A percentile compares a stretch with the other conserved stretches of the same genome.
phyloP scores from a whole-genome alignment of 1,140 invertebrate genomes.

The Saccostrea echinata region DNA sequence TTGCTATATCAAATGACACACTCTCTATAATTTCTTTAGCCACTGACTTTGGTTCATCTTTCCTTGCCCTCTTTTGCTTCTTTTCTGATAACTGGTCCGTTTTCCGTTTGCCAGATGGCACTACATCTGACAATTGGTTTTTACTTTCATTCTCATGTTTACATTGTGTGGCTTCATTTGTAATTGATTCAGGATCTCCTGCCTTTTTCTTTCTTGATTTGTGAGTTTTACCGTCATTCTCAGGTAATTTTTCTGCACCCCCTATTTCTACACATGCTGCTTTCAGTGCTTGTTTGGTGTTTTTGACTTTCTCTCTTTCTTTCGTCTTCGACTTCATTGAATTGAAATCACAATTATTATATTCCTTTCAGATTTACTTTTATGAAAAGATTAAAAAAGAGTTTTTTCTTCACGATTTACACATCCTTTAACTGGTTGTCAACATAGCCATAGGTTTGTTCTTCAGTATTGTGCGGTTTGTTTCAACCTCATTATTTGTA shows the following conservation, averaged over 20 bases:
- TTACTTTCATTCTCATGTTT: neutral
- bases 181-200: neutral
- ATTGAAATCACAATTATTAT: neutral
- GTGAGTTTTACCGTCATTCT: neutral
- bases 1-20: neutral
- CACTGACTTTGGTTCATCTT: neutral
- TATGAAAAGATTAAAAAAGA: no score
- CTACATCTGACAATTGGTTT: neutral
- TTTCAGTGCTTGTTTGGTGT: neutral
- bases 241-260: neutral
- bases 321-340: neutral
- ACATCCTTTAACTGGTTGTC: no score
- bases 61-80: neutral
- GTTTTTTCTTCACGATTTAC: no score
- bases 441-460: no score
- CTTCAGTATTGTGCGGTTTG: no score
- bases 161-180: neutral
- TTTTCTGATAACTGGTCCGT: neutral
- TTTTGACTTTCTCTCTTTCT: neutral
- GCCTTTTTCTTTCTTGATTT: neutral
- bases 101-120: neutral
- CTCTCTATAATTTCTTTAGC: neutral
- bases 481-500: no score
- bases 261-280: neutral
- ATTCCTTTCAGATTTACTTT: neutral